phyloP scores from a whole-genome alignment of 2,797 vertebrate species.

The Acomys russatus region DNA sequence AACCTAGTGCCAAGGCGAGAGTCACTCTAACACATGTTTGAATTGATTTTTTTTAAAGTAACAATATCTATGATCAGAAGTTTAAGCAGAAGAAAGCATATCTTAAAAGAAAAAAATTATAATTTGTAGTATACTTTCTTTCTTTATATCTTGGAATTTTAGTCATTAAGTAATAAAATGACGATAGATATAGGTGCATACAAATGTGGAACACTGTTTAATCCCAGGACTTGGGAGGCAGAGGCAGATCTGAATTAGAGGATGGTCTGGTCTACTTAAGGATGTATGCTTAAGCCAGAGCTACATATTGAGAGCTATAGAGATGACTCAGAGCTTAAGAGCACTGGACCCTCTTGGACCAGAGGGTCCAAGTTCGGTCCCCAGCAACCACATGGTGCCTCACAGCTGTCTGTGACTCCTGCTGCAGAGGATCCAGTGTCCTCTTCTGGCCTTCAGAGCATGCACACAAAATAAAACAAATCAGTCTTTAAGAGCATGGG shows the following conservation, averaged over 20 bases:
- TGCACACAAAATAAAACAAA: not conserved
- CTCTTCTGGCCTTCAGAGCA: not conserved
- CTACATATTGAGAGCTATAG: not conserved
- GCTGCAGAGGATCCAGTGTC: not conserved
- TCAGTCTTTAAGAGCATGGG: not conserved
- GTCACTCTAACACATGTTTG: conserved; percentile 66
- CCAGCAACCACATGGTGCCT: not conserved
- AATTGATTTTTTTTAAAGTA: conserved; percentile 41
- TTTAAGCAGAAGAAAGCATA: conserved; percentile 64
- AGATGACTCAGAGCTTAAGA: not conserved
- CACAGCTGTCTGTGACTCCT: not conserved
- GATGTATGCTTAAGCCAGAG: not conserved
- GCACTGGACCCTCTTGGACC: not conserved
- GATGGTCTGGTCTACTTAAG: not conserved
- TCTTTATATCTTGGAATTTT: conserved; percentile 86
- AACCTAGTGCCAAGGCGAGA: conserved; percentile 67
- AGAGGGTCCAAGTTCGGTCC: not conserved
- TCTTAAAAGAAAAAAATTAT: conserved; percentile 66
- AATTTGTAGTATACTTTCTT: conserved; percentile 65
- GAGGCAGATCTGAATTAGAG: not conserved
- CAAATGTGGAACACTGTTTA: not conserved
- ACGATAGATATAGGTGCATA: conserved; percentile 73
- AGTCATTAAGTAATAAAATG: conserved; percentile 85
- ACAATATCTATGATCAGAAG: conserved; percentile 66
- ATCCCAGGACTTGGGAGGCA: not conserved